Conservation (phyloP, 1,140 invertebrate genomes). For the Drosophila serrata region DNA sequence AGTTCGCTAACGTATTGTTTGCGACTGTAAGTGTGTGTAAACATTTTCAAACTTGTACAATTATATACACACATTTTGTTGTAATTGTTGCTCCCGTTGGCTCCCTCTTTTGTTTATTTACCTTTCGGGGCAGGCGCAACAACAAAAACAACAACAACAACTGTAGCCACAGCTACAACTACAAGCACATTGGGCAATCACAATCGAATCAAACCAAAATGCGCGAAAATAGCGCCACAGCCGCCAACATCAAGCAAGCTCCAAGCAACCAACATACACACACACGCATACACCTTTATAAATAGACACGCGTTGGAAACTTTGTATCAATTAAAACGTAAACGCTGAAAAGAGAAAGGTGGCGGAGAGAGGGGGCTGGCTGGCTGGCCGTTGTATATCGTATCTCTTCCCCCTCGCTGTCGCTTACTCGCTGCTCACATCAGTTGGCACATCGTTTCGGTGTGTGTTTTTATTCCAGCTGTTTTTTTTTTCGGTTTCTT, state of each 20-base stretch:
- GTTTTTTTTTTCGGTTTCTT: conserved; percentile 39
- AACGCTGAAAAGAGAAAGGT: conserved; percentile 41
- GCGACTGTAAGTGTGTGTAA: conserved; percentile 49
- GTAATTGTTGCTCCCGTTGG: conserved; percentile 68
- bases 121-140: conserved; percentile 73
- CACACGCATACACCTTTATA: conserved; percentile 53
- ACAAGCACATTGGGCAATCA: conserved; percentile 66
- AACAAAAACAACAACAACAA: conserved; percentile 38
- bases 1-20: conserved; percentile 1
- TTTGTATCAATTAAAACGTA: conserved; percentile 77
- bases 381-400: not conserved
- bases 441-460: conserved; percentile 67
- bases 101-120: conserved; percentile 75
- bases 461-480: conserved; percentile 38
- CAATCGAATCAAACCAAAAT: conserved; percentile 76
- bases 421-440: conserved; percentile 41
- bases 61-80: conserved; percentile 73
- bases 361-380: conserved; percentile 7
- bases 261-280: conserved; percentile 4
- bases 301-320: conserved; percentile 77
- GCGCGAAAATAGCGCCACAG: conserved; percentile 71
- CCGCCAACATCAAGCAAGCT: conserved; percentile 27
- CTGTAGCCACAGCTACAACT: conserved; percentile 27
- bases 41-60: conserved; percentile 65
- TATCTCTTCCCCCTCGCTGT: not conserved